These are phyloP conservation scores for Nymphalis polychloros DNA, from an alignment of 2,888 invertebrate genomes.

Conservation along the genomic window DNA sequence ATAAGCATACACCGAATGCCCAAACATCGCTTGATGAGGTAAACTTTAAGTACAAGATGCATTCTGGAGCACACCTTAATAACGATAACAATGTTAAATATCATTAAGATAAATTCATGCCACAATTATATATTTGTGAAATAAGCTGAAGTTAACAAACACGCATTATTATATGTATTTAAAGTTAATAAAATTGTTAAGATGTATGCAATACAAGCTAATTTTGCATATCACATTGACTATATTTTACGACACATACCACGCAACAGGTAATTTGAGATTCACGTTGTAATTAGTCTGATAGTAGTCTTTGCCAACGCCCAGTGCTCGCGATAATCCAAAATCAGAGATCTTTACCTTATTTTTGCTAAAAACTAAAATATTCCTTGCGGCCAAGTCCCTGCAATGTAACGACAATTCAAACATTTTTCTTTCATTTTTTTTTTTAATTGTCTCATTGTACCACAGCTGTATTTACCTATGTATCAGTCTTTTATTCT, in stretches of 20 bases:
- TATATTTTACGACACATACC: conserved; percentile 82
- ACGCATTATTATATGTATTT: no score
- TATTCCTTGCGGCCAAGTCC: conserved; percentile 98
- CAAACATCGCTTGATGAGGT: conserved; percentile 98
- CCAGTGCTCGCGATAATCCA: conserved; percentile 96
- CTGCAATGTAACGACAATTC: conserved; percentile 73
- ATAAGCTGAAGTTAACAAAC: not conserved
- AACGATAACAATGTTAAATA: conserved; percentile 1
- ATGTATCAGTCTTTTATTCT: conserved; percentile 97
- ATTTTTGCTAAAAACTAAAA: conserved; percentile 97
- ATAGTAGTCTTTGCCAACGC: conserved; percentile 99
- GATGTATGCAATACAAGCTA: no score
- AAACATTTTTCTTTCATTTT: not conserved
- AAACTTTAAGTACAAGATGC: conserved; percentile 96
- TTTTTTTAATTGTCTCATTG: not conserved
- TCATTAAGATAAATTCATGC: no score
- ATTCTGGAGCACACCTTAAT: conserved; percentile 96
- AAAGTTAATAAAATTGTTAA: no score
- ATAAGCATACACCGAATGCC: conserved; percentile 98
- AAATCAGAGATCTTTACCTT: conserved; percentile 99
- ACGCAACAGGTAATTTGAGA: conserved; percentile 97
- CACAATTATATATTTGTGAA: not conserved
- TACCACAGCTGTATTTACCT: conserved; percentile 71
- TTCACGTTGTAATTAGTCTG: conserved; percentile 99
- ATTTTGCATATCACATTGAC: no score